A percentile compares a stretch with the other conserved stretches of the same genome.
Conservation (phyloP, 2,113 vertebrate species). For the Furnarius figulus region DNA sequence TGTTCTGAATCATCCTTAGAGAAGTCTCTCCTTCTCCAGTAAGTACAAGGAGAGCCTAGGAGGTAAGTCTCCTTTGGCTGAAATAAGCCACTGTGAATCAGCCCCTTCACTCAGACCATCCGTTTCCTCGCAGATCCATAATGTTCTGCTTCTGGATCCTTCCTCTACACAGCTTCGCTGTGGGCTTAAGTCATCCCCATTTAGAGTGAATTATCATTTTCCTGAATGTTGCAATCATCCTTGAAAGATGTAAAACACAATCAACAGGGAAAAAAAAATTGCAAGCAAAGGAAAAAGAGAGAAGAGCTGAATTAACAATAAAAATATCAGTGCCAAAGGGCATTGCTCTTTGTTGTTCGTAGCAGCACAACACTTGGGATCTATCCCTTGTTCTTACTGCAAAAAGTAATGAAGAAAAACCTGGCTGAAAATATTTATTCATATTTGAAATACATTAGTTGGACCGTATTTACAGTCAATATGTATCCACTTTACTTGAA, state of each 20-base stretch:
- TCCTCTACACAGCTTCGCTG: background rate
- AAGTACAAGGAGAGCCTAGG: background rate
- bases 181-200: background rate
- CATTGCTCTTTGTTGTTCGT: background rate
- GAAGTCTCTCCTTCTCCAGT: background rate
- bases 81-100: background rate
- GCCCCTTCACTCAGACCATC: background rate
- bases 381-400: background rate
- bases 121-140: background rate
- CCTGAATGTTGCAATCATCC: background rate
- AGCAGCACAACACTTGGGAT: background rate
- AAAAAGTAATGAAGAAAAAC: background rate
- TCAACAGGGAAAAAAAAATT: background rate
- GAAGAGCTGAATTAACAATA: slow-evolving; percentile 8
- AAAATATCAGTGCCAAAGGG: background rate
- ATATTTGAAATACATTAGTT: background rate
- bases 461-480: background rate
- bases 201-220: background rate
- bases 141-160: background rate
- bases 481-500: background rate
- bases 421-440: background rate
- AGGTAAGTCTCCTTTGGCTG: background rate
- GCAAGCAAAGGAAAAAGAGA: background rate
- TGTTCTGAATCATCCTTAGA: background rate
- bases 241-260: background rate